Base-by-base conservation (phyloP, 2,797 vertebrate genomes). In the Austrolebias charrua region DNA sequence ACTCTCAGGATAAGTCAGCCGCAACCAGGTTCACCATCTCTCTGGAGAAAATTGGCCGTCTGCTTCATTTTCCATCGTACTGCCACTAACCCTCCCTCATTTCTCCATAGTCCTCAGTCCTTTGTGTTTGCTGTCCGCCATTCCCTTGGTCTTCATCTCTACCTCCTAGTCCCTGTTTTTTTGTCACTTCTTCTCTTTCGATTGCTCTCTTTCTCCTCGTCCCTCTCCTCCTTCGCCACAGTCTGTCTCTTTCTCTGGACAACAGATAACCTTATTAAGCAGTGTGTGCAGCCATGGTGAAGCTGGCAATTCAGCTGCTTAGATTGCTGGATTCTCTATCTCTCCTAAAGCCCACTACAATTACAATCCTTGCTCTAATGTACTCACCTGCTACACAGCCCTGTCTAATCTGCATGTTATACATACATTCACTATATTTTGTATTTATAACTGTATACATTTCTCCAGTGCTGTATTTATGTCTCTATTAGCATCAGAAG, bases 261-360 rank as follows among this genome's bases (percentile, higher is more conserved):
- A 87, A 84, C 80, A 85, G 76, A 75, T 74, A 71, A 78, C 80
- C 85, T 86, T 81, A 85, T 86, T 90, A 88, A 87, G 85, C 79
- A 90, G 86, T 88, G 87, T 75, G 84, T 77, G 81, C 69, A 61
- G 48, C 74, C 57, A 49, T 69, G 63, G 71, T 73, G 83, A 83
- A 85, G 82, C 85, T 89, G 88, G 78, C 85, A 84, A 87, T 88
- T 90, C 86, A 87, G 81, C 86, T 84, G 83, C 83, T 79, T 75
- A 79, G 71, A 87, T 84, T 84, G 80, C 76, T 70, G 72, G 78
- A 74, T 81, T 86, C 78, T 82, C 70, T 75, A 55, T 38, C 68
- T 80, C 71, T 84, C 70, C 77, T 75, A 83, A 83, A 84, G 66
- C 38, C 72, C 68, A 67, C 33, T 72, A 79, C 86, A 88, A 86